Base-by-base conservation (phyloP, 2,113 vertebrate species). In the Xyliphius kryptos region DNA sequence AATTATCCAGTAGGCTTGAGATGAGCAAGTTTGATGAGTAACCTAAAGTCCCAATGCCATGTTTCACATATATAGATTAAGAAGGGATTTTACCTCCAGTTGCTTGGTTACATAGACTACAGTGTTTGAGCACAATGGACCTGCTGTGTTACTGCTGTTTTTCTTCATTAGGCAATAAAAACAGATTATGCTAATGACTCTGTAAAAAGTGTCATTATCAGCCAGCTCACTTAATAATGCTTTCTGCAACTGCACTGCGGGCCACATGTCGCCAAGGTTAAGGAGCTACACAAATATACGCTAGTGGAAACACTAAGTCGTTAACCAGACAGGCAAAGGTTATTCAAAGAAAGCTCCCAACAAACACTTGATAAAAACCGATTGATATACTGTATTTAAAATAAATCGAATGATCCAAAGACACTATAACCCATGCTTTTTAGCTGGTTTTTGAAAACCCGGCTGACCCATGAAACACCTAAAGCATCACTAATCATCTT, bases 141-240 rank as follows among this genome's bases (percentile, higher is more conserved):
- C 47, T 48, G 66, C 48, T 72, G 66, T 70, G 54, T 60, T 72
- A 56, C 63, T 61, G 32, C 58, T 67, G 67, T 56, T 66, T 56
- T 64, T 67, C 62, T 66, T 68, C 54, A 58, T 69, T 50, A 66
- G 47, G 49, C 37, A 49, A 75, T 68, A 72, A 56, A 66, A 72
- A 63, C 56, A 22, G 61, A 63, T 69, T 67, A 68, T 60, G 66
- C 22, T 56, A 61, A 68, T 19, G 63, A 48, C 40, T 61, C 16
- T 46, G 20, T 44, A 63, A 64, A 61, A 61, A 59, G 56, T 60
- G 65, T 67, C 57, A 66, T 58, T 47, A 62, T 64, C 62, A 65
- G 56, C 52, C 55, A n/a, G 41, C 38, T 62, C 22, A 66, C 43
- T 69, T 55, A 64, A 69, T 46, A 40, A 55, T 52, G 54, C 52